Percentiles rank a stretch among this genome's conserved stretches.
These are phyloP conservation scores for Ceramica pisi DNA, from an alignment of 2,888 invertebrate genomes.

Conservation along the genomic window DNA sequence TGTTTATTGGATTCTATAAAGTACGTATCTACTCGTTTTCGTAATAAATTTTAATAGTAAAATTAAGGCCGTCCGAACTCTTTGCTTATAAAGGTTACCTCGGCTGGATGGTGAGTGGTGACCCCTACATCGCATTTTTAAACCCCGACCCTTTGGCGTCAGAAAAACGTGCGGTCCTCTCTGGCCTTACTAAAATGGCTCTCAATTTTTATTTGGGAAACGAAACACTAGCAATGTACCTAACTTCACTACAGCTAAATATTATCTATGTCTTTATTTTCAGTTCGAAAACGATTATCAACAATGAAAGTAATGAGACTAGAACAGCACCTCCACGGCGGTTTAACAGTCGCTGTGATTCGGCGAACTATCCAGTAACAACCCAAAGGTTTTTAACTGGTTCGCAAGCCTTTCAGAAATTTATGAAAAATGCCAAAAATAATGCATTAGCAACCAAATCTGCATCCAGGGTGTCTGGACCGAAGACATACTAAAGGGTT, in stretches of 20 bases:
- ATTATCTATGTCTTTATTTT: slow-evolving; percentile 36
- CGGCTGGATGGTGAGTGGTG: too few species aligned
- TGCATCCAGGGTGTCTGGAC: slow-evolving; percentile 34
- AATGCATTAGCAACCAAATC: slow-evolving; percentile 61
- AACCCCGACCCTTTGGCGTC: too few species aligned
- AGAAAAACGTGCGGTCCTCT: too few species aligned
- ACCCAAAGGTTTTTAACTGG: slow-evolving; percentile 79
- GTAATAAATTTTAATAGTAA: not conserved
- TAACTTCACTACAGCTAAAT: not conserved
- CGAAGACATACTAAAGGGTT: slow-evolving; percentile 46
- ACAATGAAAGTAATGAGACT: slow-evolving; percentile 23
- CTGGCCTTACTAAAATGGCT: not conserved
- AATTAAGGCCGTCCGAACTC: not conserved
- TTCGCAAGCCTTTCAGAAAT: slow-evolving; percentile 81
- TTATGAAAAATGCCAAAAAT: slow-evolving; percentile 76
- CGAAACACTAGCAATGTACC: too few species aligned
- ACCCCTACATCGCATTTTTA: too few species aligned
- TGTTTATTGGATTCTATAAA: slow-evolving; percentile 81
- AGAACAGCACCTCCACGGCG: slow-evolving; percentile 1
- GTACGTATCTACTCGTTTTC: slow-evolving; percentile 49
- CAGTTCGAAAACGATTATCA: slow-evolving; percentile 66
- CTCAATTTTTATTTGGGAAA: not conserved
- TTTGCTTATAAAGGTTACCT: not conserved
- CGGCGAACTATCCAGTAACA: slow-evolving; percentile 53
- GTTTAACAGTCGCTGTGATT: slow-evolving; percentile 2